phyloP scores from a whole-genome alignment of 2,797 vertebrate genomes.

The Mus minutoides region DNA sequence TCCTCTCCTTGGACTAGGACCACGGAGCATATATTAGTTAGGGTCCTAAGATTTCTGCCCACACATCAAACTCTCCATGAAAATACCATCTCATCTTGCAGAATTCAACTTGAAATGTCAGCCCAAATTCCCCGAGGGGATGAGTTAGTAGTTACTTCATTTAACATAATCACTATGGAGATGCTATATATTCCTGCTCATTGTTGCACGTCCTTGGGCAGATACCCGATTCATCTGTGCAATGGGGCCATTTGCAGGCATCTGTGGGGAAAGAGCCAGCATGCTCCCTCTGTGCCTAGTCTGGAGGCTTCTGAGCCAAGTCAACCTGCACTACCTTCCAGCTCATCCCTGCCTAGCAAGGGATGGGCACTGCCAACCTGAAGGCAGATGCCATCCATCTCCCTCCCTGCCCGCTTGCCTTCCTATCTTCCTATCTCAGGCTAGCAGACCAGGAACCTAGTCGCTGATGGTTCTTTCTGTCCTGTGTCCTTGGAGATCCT shows the following conservation, averaged over 20 bases:
- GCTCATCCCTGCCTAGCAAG: accelerated
- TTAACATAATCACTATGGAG: not conserved
- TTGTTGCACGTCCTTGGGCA: not conserved
- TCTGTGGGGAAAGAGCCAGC: not conserved
- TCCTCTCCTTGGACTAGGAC: not conserved
- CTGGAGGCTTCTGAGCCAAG: not conserved
- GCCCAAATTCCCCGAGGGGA: not conserved
- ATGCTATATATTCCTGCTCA: not conserved
- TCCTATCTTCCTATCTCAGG: not conserved
- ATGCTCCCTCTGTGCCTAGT: no score
- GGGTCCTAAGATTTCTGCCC: not conserved
- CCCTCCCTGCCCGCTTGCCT: not conserved
- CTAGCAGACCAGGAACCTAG: not conserved
- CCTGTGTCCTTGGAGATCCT: not conserved
- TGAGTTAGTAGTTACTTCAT: not conserved
- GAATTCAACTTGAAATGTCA: not conserved
- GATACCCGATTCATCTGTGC: no score
- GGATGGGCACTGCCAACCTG: no score
- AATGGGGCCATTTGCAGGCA: not conserved
- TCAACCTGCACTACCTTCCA: not conserved
- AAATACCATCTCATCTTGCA: not conserved
- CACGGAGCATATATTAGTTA: not conserved
- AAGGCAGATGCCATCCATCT: not conserved
- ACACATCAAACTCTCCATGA: not conserved
- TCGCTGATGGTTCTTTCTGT: not conserved